Conservation (phyloP, 2,113 vertebrate genomes). For the Petromus typicus region DNA sequence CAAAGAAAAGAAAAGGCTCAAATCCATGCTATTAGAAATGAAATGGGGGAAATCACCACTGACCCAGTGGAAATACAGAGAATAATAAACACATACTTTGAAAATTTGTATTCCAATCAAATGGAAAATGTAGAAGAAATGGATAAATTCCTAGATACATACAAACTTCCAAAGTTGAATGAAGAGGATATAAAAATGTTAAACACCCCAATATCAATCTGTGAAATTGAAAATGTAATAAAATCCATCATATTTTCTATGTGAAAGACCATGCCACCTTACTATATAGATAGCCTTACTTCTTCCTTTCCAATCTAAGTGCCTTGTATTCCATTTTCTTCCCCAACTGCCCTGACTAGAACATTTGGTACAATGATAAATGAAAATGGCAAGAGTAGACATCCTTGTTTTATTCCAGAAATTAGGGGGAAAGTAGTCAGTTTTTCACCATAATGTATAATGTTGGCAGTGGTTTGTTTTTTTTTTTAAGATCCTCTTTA, state of each 20-base stretch:
- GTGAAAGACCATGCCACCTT: not conserved
- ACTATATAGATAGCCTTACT: not conserved
- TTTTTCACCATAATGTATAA: not conserved
- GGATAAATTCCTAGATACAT: too few species aligned
- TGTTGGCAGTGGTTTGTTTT: not conserved
- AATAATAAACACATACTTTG: too few species aligned
- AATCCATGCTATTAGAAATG: too few species aligned
- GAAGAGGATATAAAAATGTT: too few species aligned
- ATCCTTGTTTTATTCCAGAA: conserved; percentile 9
- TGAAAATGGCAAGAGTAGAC: not conserved
- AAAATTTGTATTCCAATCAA: too few species aligned
- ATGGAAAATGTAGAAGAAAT: too few species aligned
- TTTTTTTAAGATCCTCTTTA: not conserved
- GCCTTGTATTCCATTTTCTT: not conserved
- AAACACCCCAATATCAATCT: too few species aligned
- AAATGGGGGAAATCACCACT: too few species aligned
- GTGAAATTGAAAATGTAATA: too few species aligned
- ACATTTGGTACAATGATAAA: not conserved
- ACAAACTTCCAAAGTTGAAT: too few species aligned
- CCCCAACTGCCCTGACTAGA: not conserved
- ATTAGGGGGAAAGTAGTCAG: not conserved
- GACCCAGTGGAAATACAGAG: too few species aligned
- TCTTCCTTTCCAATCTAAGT: not conserved
- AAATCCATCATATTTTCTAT: not conserved
- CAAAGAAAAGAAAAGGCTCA: too few species aligned